Percentiles rank a stretch among this genome's conserved stretches.
phyloP scores from a whole-genome alignment of 2,888 invertebrate species.

The Stenoptilia bipunctidactyla region DNA sequence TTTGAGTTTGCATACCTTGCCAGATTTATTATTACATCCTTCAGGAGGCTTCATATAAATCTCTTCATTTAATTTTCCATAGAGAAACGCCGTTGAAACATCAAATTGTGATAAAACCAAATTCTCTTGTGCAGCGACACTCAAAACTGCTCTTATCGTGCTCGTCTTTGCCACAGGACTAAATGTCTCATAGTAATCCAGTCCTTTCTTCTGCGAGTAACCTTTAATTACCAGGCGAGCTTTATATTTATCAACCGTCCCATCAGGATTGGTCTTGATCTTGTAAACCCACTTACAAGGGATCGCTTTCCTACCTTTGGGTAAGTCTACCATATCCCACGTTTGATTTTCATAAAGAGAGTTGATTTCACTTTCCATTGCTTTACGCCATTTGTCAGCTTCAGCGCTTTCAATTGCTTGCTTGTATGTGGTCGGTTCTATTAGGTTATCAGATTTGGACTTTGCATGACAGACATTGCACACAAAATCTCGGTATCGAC shows the following conservation, averaged over 20 bases:
- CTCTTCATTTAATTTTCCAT: slow-evolving; percentile 1
- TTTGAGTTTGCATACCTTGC: too few relatives aligned
- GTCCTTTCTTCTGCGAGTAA: background rate
- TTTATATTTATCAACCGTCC: background rate
- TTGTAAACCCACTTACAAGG: slow-evolving; percentile 2
- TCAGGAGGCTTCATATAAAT: slow-evolving; percentile 2
- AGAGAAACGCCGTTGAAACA: slow-evolving; percentile 2
- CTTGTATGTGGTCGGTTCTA: too few relatives aligned
- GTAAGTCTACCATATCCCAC: background rate
- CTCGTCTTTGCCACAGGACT: background rate
- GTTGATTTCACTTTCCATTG: background rate
- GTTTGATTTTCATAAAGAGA: background rate
- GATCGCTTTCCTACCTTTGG: background rate
- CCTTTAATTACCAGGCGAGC: background rate
- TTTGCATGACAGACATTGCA: too few relatives aligned
- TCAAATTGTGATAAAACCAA: background rate
- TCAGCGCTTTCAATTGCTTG: too few relatives aligned
- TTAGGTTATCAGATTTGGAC: too few relatives aligned
- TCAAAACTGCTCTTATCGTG: background rate
- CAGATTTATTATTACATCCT: background rate
- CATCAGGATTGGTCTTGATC: background rate
- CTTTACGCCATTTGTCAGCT: background rate
- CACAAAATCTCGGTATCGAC: too few relatives aligned
- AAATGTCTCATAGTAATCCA: slow-evolving; percentile 1
- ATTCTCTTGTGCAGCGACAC: slow-evolving; percentile 2